phyloP scores from a whole-genome alignment of 1,140 invertebrate species.

The Neodiprion fabricii region DNA sequence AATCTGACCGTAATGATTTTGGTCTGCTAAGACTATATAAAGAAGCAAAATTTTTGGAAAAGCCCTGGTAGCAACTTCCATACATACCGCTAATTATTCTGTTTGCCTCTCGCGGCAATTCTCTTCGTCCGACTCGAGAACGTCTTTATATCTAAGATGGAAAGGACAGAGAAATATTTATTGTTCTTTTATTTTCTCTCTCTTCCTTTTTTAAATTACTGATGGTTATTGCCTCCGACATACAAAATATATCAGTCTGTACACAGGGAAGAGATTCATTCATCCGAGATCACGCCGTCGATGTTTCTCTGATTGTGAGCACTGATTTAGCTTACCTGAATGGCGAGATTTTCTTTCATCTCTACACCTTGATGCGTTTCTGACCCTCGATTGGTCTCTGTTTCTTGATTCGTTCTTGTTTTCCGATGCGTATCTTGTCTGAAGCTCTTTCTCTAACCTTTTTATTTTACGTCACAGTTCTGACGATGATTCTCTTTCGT shows the following conservation, averaged over 20 bases:
- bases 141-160: not conserved
- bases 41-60: not conserved
- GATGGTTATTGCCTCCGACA: constrained; percentile 19
- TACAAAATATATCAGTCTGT: constrained; percentile 22
- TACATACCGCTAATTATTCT: not conserved
- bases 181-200: no score
- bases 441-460: constrained; percentile 6
- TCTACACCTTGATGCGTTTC: not conserved
- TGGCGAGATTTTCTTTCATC: not conserved
- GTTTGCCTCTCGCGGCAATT: not conserved
- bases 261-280: constrained; percentile 9
- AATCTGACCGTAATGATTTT: not conserved
- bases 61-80: not conserved
- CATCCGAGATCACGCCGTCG: constrained; percentile 12
- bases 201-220: not conserved
- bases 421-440: not conserved
- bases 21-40: not conserved
- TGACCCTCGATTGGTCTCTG: not conserved
- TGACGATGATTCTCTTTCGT: constrained; percentile 2
- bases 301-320: not conserved
- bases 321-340: not conserved
- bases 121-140: constrained; percentile 10
- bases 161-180: not conserved
- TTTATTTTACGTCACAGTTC: constrained; percentile 11
- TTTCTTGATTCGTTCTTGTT: not conserved